phyloP scores from a whole-genome alignment of 1,140 invertebrate species.

The Bombus vancouverensis region DNA sequence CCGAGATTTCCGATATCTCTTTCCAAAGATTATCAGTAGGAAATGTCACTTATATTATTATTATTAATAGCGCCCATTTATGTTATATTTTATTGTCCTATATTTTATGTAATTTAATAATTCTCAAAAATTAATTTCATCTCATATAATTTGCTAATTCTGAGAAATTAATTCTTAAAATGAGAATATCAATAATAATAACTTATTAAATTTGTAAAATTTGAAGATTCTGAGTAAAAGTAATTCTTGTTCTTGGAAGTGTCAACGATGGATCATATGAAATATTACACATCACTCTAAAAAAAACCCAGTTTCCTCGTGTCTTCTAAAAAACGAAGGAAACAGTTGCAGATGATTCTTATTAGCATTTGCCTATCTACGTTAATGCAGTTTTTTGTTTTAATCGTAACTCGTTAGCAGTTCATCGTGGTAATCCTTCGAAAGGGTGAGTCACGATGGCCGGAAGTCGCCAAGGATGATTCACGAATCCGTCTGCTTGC shows the following conservation, averaged over 20 bases:
- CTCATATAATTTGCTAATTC: too few relatives aligned
- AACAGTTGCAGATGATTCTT: not conserved
- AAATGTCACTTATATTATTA: too few relatives aligned
- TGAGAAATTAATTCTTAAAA: too few relatives aligned
- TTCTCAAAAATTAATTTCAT: too few relatives aligned
- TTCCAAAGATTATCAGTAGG: not conserved
- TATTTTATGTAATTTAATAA: too few relatives aligned
- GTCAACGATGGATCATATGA: not conserved
- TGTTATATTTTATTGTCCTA: not conserved
- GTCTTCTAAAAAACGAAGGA: not conserved
- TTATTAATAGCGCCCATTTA: not conserved
- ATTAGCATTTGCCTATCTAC: not conserved
- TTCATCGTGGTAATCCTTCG: not conserved
- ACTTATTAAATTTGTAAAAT: too few relatives aligned
- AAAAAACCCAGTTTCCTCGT: too few relatives aligned
- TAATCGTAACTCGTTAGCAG: not conserved
- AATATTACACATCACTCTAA: not conserved
- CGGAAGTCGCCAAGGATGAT: conserved; percentile 8
- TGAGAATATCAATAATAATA: not conserved
- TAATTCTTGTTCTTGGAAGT: not conserved
- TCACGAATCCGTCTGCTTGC: conserved; percentile 29
- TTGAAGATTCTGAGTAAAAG: too few relatives aligned
- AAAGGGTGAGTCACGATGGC: conserved; percentile 2
- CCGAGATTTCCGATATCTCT: not conserved
- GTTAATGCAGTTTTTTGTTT: not conserved